Evolutionary conservation across 1,140 invertebrate genomes (phyloP).

Genomic region (Leptinotarsa undecemlineata): DNA sequence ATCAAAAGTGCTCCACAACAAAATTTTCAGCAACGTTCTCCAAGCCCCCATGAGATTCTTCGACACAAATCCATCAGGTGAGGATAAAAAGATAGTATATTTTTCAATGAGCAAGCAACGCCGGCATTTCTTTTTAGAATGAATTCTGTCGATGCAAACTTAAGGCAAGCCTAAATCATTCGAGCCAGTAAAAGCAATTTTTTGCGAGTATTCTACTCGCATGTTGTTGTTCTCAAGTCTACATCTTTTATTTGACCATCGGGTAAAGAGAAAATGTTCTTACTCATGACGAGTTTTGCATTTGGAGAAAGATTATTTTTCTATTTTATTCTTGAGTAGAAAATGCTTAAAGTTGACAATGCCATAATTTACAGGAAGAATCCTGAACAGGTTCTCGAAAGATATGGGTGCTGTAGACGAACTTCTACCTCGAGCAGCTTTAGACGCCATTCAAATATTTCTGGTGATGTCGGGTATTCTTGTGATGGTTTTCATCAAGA

Average conservation of each 20-base stretch:
- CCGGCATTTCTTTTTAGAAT: no score
- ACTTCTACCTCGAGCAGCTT: constrained; percentile 73
- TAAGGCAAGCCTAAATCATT: no score
- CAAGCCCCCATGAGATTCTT: constrained; percentile 71
- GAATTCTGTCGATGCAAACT: no score
- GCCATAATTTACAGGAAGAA: constrained; percentile 51
- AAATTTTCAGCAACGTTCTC: constrained; percentile 80
- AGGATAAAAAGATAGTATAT: constrained; percentile 53
- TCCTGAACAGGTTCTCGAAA: constrained; percentile 77
- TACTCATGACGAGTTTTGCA: neutral
- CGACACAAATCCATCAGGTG: constrained; percentile 63
- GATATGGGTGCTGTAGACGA: constrained; percentile 86
- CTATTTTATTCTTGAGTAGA: neutral
- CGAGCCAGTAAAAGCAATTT: neutral
- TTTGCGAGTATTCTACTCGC: constrained; percentile 45
- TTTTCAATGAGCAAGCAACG: no score
- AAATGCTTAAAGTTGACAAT: no score
- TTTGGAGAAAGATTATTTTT: neutral
- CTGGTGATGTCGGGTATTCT: constrained; percentile 58
- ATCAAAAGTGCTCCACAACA: constrained; percentile 77
- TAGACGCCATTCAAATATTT: constrained; percentile 77
- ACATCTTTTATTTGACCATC: no score
- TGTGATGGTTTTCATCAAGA: constrained; percentile 74
- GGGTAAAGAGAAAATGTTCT: no score
- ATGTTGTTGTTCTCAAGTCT: constrained; percentile 41